Base-by-base conservation (phyloP, 2,113 vertebrate species). In the Fregata magnificens region DNA sequence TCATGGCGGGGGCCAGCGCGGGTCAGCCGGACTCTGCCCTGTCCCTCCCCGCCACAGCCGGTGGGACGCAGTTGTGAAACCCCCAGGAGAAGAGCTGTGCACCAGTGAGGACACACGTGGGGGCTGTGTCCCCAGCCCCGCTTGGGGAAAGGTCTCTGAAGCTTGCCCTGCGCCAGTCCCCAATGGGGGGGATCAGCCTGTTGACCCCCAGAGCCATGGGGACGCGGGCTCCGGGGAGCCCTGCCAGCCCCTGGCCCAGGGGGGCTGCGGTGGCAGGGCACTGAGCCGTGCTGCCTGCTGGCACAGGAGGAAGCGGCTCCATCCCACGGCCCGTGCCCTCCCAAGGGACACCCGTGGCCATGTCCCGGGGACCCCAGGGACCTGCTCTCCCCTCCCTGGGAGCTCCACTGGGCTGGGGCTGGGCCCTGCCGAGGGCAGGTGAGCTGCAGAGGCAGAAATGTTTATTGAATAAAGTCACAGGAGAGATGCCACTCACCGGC, bases 241-340 rank as follows among this genome's bases (percentile, higher is more conserved):
- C 56, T 29, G 36, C 25, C 45, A 61, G 47, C 47, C 58, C 13
- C 58, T 36, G 21, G 28, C 34, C 40, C 6, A 4, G 25, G 31
- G 31, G 32, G 25, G 28, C 13, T 6, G 22, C 4, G 12, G 22
- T 26, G n/a, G n/a, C 42, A 26, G 34, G n/a, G 28, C 52, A 69
- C 29, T 0, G 8, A 63, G 59, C 36, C 7, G 1, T 32, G 49
- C 38, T 44, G 38, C 19, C 19, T 1, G 1, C 20, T 5, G 14
- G 42, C 69, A 36, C 26, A 2, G 6, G 59, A 34, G 71, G 34
- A 40, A 28, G 5, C 18, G 22, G 36, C 50, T 58, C 61, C 24
- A 4, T 29, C 62, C 71, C n/a, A 6, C 4, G 18, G 20, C 34
- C 70, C 49, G 2, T 15, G 18, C 2, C 36, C 45, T 52, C 42